Evolutionary conservation across 35 echinoderm and acorn worm species (phyloP), one percentile per base, ranked within the genome.

Genomic region (Eucidaris tribuloides): DNA sequence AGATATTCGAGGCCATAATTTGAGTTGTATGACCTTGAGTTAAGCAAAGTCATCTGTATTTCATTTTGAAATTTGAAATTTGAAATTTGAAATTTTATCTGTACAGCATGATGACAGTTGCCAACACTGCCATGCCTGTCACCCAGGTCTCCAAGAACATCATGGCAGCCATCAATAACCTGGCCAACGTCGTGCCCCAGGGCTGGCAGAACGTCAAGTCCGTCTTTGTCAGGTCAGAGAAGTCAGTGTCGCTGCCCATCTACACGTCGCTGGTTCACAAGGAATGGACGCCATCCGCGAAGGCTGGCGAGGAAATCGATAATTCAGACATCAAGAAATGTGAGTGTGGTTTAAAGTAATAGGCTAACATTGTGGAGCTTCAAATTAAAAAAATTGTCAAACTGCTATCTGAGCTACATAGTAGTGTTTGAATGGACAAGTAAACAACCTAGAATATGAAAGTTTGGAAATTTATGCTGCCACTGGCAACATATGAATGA

Each of bases 141-240:
- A 78, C 90, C 5, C 43, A 83, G 35, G 61, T 91, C 20, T 50
- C 32, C 7, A 88, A 82, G 36, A 96, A 96, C 45, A 84, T 87
- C 29, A 82, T 87, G 77, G 63, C 89, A 29, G 78, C 83, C n/a
- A 77, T 96, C 0, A 32, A 54, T 5, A 54, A 48, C 0, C 60
- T 96, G 43, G 79, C 58, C 20, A 45, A 76, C 22, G 41, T 77
- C 7, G 82, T 96, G 27, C 63, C 64, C 18, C 64, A 39, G 42
- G 93, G 93, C 7, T 96, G 93, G 93, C 31, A 55, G 23, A 96
- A 96, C 64, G 81, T 96, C 63, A 96, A 96, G 68, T 32, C 82
- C 24, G 9, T 96, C 40, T 88, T 90, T 65, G 46, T 96, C 40
- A 63, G 74, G 54, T 90, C 93, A 0, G 65, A 96, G 43, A 59